phyloP scores from a whole-genome alignment of 2,113 vertebrate genomes.

The Arothron firmamentum region DNA sequence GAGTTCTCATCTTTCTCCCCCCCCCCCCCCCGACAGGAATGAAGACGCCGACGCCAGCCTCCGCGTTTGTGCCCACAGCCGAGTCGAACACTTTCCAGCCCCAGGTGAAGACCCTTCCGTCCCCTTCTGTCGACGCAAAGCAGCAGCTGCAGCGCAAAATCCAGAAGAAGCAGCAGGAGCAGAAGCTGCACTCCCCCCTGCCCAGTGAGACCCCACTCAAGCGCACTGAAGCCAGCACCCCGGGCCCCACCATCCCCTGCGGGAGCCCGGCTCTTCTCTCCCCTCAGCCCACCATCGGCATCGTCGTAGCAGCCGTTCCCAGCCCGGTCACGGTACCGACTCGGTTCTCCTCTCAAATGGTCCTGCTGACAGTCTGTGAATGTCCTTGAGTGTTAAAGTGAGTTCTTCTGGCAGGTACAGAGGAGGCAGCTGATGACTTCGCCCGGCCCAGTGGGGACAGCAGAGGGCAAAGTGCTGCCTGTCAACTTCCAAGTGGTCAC shows the following conservation, averaged over 20 bases:
- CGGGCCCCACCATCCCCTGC: slow-evolving; percentile 82
- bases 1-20: too few relatives aligned
- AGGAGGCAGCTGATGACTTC: slow-evolving; percentile 94
- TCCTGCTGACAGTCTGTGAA: neutral
- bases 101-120: slow-evolving; percentile 93
- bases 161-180: slow-evolving; percentile 98
- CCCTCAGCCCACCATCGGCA: slow-evolving; percentile 94
- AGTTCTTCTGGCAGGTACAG: slow-evolving; percentile 81
- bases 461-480: slow-evolving; percentile 92
- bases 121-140: slow-evolving; percentile 92
- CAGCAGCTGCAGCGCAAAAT: slow-evolving; percentile 98
- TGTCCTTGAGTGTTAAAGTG: slow-evolving; percentile 58
- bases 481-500: slow-evolving; percentile 96
- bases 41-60: slow-evolving; percentile 88
- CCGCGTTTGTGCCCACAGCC: slow-evolving; percentile 93
- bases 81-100: slow-evolving; percentile 96
- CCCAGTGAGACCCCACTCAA: slow-evolving; percentile 84
- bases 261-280: slow-evolving; percentile 94
- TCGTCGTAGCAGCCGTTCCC: slow-evolving; percentile 93
- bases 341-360: neutral
- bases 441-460: slow-evolving; percentile 85
- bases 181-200: slow-evolving; percentile 93
- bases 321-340: slow-evolving; percentile 90
- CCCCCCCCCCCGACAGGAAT: slow-evolving; percentile 84
- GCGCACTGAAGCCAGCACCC: slow-evolving; percentile 79